Conservation (phyloP, 2,797 vertebrate genomes). For the Paguma larvata region DNA sequence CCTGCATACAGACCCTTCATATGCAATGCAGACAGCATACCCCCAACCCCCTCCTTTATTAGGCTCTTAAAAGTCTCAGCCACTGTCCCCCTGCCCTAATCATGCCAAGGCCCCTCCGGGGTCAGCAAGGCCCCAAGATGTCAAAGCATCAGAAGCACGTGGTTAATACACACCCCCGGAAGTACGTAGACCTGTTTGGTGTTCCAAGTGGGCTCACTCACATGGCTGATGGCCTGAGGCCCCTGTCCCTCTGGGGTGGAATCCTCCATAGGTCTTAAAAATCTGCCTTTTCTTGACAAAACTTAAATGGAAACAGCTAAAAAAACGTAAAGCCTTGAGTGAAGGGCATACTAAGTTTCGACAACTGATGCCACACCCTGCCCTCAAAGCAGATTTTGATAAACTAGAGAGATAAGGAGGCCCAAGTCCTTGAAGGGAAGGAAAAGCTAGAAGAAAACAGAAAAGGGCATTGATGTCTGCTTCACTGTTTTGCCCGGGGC, state of each 20-base stretch:
- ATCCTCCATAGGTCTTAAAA: neutral
- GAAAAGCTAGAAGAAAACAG: neutral
- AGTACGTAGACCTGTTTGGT: neutral
- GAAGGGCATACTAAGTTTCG: neutral
- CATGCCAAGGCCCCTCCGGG: neutral
- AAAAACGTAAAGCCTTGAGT: neutral
- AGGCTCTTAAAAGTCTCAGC: neutral
- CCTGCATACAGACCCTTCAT: neutral
- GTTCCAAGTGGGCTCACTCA: neutral
- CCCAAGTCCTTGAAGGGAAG: neutral
- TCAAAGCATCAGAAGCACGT: neutral
- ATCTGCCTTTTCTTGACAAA: neutral
- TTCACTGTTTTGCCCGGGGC: neutral
- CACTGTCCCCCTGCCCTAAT: neutral
- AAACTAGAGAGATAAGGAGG: neutral
- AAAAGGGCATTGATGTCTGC: neutral
- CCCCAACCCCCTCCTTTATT: neutral
- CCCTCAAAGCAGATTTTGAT: neutral
- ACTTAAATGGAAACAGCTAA: neutral
- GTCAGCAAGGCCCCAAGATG: neutral
- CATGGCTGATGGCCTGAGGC: neutral
- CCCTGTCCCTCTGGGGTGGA: neutral
- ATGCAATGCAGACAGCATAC: neutral
- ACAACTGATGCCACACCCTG: neutral
- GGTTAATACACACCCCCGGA: neutral